Evolutionary conservation across 2,113 vertebrate genomes (phyloP), one percentile per base, ranked within the genome.

Genomic region (Hylia prasina): DNA sequence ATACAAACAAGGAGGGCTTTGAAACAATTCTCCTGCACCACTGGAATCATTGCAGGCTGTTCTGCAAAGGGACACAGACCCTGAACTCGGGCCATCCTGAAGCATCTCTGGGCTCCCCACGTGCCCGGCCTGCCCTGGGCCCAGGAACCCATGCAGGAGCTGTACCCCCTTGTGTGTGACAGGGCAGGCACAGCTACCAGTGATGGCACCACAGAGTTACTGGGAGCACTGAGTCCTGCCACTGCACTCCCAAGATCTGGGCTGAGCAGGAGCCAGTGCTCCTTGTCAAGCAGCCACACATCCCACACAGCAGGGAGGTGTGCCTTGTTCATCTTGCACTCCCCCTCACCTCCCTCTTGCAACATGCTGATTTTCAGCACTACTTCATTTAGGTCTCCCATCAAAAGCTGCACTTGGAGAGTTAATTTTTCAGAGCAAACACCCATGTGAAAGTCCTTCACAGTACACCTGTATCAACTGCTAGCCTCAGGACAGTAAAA

Each of bases 381-480:
- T 33, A 15, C 35, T 78, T 83, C 81, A 57, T 48, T 71, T 44
- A 63, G 60, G 69, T 33, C 39, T 87, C 73, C 35, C 19, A 56
- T 31, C 75, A 65, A 65, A 93, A 90, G 66, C 28, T 50, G 58
- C 15, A 28, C 24, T 44, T n/a, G 28, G 28, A 86, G 47, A 88
- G 37, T 37, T 69, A 69, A 79, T 51, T 78, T 80, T 82, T 79
- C 85, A 44, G 70, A 76, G 30, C 48, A 83, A 68, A 83, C 37
- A 78, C 11, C 47, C 28, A 24, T 92, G 95, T 90, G 78, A 94
- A 96, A 92, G 68, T 86, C 88, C 90, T 92, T 73, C 17, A 0
- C 11, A 66, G 63, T 20, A 95, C 95, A 95, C 86, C 94, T 95
- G 88, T 58, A 86, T 5, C 86, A 93, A 88, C 79, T 77, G 48